Evolutionary conservation across 2,113 vertebrate genomes (phyloP).

Genomic region (Catharus bicknelli): DNA sequence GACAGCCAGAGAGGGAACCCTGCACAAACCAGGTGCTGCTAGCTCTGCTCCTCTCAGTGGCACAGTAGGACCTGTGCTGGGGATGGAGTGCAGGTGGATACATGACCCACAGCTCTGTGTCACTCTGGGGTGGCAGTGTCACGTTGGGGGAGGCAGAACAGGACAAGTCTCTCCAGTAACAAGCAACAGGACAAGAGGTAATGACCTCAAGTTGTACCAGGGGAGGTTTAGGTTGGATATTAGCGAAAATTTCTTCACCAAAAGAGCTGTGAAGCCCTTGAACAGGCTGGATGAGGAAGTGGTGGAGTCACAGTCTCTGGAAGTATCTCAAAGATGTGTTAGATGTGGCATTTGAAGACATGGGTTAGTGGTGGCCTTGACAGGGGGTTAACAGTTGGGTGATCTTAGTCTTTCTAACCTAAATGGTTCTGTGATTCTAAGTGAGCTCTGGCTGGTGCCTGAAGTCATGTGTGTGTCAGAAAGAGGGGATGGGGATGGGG

Average conservation of each 20-base stretch:
- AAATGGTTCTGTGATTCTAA: neutral
- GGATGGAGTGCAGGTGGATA: neutral
- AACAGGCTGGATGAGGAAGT: neutral
- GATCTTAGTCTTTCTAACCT: neutral
- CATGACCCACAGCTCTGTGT: neutral
- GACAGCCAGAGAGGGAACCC: neutral
- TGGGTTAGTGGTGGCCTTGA: neutral
- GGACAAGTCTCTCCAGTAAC: neutral
- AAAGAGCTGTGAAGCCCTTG: neutral
- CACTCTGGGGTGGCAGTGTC: neutral
- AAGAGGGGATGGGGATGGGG: neutral
- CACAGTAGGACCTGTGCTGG: neutral
- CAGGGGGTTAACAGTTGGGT: neutral
- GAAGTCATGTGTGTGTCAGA: neutral
- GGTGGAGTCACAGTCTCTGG: neutral
- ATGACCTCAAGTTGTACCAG: neutral
- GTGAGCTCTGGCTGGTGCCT: fast-evolving
- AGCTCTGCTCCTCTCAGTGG: neutral
- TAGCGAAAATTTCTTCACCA: neutral
- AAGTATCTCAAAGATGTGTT: neutral
- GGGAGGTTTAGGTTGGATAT: neutral
- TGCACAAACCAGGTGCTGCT: neutral
- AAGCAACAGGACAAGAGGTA: neutral
- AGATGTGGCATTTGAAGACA: neutral
- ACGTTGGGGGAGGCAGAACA: neutral